Base-by-base conservation (phyloP, 2,797 vertebrate species). In the Picus viridis region DNA sequence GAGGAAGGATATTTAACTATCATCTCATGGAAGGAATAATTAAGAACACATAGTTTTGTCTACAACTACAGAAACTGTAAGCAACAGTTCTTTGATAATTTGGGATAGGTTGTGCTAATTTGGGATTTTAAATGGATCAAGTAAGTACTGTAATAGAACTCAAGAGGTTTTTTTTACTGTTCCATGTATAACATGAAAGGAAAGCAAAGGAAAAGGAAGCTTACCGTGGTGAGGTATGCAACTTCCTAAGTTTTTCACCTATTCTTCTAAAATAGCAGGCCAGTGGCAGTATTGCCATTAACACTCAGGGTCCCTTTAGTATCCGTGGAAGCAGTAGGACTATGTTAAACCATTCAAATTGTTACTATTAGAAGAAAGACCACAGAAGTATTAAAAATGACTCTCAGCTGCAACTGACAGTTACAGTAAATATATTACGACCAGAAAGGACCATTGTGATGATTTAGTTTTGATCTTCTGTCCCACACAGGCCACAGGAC, bases 321-420 rank as follows among this genome's bases (percentile, higher is more conserved):
- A 96, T 96, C 94, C 93, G 89, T 96, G 83, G 96, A 91, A 95
- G 93, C 93, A 96, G 93, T 95, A 88, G 92, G 95, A 84, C 92
- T 96, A 96, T 96, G 92, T 95, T 96, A 96, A 96, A 96, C 94
- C 93, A 96, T 92, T 96, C 95, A 96, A 96, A 95, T 63, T 95
- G 93, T 96, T 95, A 95, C 93, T 96, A 94, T 95, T 96, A 96
- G 94, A 95, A 95, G 93, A 95, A 96, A 96, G 94, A 96, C 80
- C 94, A 96, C 70, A 96, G 92, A 95, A 95, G 95, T 95, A 95
- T 94, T 96, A 96, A 96, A 92, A 94, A 96, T 90, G 90, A 94
- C 82, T 92, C 93, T 93, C 92, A 79, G 85, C 76, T 92, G 90
- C 93, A 93, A 76, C 80, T 89, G 85, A 94, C 85, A 95, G 53